These are phyloP conservation scores for Pimephales promelas DNA, from an alignment of 2,113 vertebrate species.

Conservation along the genomic window DNA sequence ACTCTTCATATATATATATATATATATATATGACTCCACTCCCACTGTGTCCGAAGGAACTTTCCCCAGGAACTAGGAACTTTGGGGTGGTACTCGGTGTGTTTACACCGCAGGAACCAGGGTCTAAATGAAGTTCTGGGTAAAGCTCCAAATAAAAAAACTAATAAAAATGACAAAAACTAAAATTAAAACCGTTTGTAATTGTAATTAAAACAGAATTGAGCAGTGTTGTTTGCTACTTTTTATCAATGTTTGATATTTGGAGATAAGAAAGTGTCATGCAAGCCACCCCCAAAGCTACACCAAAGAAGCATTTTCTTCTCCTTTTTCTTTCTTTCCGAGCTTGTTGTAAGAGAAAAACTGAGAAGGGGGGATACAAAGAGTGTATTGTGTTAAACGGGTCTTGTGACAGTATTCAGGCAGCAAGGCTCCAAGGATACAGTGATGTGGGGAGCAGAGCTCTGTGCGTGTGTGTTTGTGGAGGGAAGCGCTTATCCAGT, in stretches of 20 bases:
- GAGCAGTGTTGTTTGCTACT: not conserved
- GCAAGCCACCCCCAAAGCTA: conserved; percentile 14
- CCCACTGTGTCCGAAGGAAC: too few relatives aligned
- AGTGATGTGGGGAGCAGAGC: conserved; percentile 32
- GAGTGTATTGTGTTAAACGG: conserved; percentile 72
- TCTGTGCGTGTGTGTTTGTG: conserved; percentile 18
- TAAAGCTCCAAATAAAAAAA: too few relatives aligned
- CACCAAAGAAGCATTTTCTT: conserved; percentile 54
- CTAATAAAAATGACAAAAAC: not conserved
- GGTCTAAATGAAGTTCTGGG: too few relatives aligned
- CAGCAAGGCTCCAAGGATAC: conserved; percentile 54
- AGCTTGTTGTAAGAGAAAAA: conserved; percentile 21
- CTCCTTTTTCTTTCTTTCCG: conserved; percentile 25
- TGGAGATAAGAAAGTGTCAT: not conserved
- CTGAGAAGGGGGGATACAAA: conserved; percentile 64
- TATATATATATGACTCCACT: too few relatives aligned
- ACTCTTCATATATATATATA: too few relatives aligned
- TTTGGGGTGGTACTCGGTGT: too few relatives aligned
- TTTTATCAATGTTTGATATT: not conserved
- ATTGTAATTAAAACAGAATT: not conserved
- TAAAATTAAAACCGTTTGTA: not conserved
- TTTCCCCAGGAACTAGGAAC: too few relatives aligned
- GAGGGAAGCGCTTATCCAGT: conserved; percentile 43
- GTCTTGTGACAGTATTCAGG: conserved; percentile 74
- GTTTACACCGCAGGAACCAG: too few relatives aligned